phyloP scores from a whole-genome alignment of 2,888 invertebrate genomes.

The Micropterix aruncella region DNA sequence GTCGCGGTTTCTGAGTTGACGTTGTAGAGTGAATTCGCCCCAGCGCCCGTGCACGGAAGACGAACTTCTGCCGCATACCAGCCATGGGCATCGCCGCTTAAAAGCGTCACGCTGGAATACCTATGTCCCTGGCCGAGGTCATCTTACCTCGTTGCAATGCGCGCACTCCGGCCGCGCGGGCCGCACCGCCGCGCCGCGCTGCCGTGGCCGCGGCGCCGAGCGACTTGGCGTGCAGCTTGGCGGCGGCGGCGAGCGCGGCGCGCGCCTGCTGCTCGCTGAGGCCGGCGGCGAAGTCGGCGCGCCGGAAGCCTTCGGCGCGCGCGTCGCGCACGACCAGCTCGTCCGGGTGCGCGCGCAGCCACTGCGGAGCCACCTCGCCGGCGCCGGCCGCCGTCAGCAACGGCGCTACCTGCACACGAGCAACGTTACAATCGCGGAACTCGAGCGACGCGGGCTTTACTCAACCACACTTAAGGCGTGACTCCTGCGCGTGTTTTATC shows the following conservation, averaged over 20 bases:
- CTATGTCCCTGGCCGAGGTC: too few species aligned
- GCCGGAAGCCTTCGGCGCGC: slow-evolving; percentile 45
- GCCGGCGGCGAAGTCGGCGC: slow-evolving; percentile 56
- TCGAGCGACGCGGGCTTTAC: too few species aligned
- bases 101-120: too few species aligned
- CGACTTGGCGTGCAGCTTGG: slow-evolving; percentile 59
- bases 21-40: too few species aligned
- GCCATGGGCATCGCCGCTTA: too few species aligned
- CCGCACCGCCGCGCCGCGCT: slow-evolving; percentile 12
- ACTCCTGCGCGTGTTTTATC: too few species aligned
- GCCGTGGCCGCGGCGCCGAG: slow-evolving; percentile 28
- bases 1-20: too few species aligned
- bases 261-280: slow-evolving; percentile 47
- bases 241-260: slow-evolving; percentile 56
- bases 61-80: too few species aligned
- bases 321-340: slow-evolving; percentile 67
- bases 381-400: slow-evolving; percentile 33
- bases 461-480: too few species aligned
- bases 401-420: slow-evolving; percentile 49
- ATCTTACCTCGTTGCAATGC: slow-evolving; percentile 7
- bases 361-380: slow-evolving; percentile 20
- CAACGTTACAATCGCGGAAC: too few species aligned
- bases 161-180: slow-evolving; percentile 10
- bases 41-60: too few species aligned
- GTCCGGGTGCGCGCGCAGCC: slow-evolving; percentile 44